Conservation (phyloP, 2,797 vertebrate genomes). For the Xenentodon cancila region DNA sequence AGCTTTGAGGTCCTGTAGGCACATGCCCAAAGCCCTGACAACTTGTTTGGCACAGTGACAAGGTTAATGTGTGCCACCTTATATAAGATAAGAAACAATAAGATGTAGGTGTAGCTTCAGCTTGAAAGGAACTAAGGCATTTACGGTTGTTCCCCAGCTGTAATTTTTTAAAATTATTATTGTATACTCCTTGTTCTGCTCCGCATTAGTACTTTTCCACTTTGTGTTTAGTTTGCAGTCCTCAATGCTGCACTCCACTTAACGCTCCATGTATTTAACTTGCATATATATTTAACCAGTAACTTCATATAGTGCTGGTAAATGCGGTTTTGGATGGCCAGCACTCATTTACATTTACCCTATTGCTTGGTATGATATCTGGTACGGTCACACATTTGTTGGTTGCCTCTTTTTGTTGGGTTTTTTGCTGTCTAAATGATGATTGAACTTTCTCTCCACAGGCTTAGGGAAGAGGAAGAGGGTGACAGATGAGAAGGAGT, state of each 20-base stretch:
- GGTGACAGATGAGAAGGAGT: constrained; percentile 91
- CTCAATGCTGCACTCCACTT: not conserved
- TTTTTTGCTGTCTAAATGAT: constrained; percentile 33
- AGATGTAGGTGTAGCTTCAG: constrained; percentile 47
- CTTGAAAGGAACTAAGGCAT: constrained; percentile 46
- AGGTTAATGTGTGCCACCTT: constrained; percentile 54
- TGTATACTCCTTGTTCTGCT: not conserved
- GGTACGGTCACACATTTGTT: constrained; percentile 19
- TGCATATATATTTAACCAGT: too few species aligned
- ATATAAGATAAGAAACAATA: constrained; percentile 52
- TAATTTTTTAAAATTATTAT: constrained; percentile 7
- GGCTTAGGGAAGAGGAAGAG: constrained; percentile 93
- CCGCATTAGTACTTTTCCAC: not conserved
- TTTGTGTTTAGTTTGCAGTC: constrained; percentile 9
- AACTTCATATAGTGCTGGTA: constrained; percentile 9
- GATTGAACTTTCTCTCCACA: constrained; percentile 64
- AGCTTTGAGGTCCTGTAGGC: constrained; percentile 61
- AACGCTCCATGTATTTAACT: not conserved
- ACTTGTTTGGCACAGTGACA: constrained; percentile 62
- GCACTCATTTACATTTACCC: not conserved
- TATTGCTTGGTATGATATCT: constrained; percentile 15
- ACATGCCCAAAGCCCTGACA: constrained; percentile 59
- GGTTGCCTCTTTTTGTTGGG: constrained; percentile 22
- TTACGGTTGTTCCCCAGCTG: constrained; percentile 25
- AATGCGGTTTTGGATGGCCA: not conserved